Base-by-base conservation (phyloP, 1,140 invertebrate species). In the Fopius arisanus region DNA sequence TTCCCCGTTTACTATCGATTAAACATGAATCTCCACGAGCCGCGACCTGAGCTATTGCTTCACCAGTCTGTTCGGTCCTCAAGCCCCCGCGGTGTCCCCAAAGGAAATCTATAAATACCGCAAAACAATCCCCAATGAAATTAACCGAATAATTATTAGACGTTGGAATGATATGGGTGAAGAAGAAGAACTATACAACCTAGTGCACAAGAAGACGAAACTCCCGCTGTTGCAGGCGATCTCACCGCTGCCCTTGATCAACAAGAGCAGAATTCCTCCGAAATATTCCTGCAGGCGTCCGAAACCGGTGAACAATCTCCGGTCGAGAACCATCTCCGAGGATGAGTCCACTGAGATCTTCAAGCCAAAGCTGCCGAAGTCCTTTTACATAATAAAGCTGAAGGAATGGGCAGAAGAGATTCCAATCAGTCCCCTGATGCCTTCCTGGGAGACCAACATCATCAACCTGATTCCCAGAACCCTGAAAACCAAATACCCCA, bases 391-490 rank as follows among this genome's bases (percentile, higher is more conserved):
- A 3, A 67, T 76, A 23, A 77, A 78, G 67, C 28, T 80, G 3
- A 75, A 74, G 21, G 76, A 78, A 10, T 78, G 77, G 51, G 74
- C 78, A 26, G 74, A 75, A 62, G 69, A 78, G 63, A 81, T 81
- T 21, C 74, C 73, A 3, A 19, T 78, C 10, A 75, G 73, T 59
- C 74, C 74, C 37, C 72, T 80, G 0, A 72, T 73, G n/a, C 59
- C 67, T 3, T 73, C 83, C 19, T 86, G 83, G 82, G 78, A 83
- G 68, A 62, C 70, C 37, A 80, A 79, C 31, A 85, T 86, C 31
- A 68, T 83, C n/a, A 59, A 79, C 21, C 72, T 85, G 19, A 81
- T 86, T 65, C 68, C 79, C 10, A 73, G 14, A 2, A 12, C 3
- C 1, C 40, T 59, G 12, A 68, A 62, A 19, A 28, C 9, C 12